Evolutionary conservation across 2,797 vertebrate genomes (phyloP), one percentile per base, ranked within the genome.

Genomic region (Myripristis murdjan): DNA sequence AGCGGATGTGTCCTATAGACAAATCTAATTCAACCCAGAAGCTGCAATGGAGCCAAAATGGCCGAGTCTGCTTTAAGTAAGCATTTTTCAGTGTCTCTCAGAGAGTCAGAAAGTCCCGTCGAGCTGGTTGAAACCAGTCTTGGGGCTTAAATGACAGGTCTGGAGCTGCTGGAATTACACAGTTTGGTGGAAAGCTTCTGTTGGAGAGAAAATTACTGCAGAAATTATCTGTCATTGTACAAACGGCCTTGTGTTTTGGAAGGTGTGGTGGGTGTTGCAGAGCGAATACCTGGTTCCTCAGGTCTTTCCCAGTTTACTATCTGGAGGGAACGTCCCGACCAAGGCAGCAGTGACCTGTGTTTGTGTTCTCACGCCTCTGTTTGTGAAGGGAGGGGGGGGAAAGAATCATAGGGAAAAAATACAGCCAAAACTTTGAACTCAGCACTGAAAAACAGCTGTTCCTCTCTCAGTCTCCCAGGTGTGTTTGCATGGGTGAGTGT

Each of bases 71-170:
- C 60, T 41, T 31, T 51, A 55, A 74, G 35, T 72, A 53, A 67
- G 33, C 18, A 1, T 48, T 57, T 65, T 60, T 16, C 0, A 0
- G 28, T 43, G 59, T 70, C 35, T 73, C 26, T 72, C 31, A 16
- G 22, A 52, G 61, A 69, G 70, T 73, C 79, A 89, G 52, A 85
- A 82, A 87, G 81, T 76, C 81, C 76, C 52, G n/a, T 60, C 1
- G 16, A 89, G 72, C 83, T 83, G 83, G 84, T 84, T 88, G 67
- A 74, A 88, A 90, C 85, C 80, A 82, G 87, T 89, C 86, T 59
- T 0, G 0, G 72, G 51, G 54, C 47, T 73, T 64, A 80, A 88
- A 87, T 87, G 62, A 88, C 79, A 88, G 81, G 83, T 80, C 62
- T 85, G 62, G 59, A 79, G 75, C 69, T 59, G 70, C 77, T 81